Percentiles rank a stretch among this genome's conserved stretches.
These are phyloP conservation scores for Melinaea marsaeus DNA, from an alignment of 2,888 invertebrate species.

Conservation along the genomic window DNA sequence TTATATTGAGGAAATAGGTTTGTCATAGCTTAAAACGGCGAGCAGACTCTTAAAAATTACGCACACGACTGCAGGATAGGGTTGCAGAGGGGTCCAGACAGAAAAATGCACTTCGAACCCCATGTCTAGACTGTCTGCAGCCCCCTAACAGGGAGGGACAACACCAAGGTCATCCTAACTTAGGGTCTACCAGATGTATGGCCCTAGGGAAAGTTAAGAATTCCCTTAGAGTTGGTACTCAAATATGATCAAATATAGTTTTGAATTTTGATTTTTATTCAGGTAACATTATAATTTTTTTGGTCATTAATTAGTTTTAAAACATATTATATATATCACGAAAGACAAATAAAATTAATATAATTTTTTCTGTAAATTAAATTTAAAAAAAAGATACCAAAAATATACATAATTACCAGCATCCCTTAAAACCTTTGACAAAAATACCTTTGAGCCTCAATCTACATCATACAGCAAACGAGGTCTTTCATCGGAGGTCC, in stretches of 20 bases:
- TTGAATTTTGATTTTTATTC: too few relatives aligned
- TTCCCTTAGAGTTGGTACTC: not conserved
- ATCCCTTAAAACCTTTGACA: not conserved
- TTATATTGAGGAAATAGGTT: conserved; percentile 23
- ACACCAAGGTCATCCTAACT: conserved; percentile 42
- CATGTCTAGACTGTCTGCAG: conserved; percentile 71
- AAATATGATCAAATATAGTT: not conserved
- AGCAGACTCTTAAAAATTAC: conserved; percentile 54
- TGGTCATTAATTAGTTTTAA: too few relatives aligned
- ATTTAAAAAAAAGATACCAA: not conserved
- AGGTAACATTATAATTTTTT: too few relatives aligned
- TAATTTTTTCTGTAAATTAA: too few relatives aligned
- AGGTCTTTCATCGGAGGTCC: conserved; percentile 38
- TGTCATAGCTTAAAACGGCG: conserved; percentile 21
- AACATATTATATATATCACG: too few relatives aligned
- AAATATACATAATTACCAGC: not conserved
- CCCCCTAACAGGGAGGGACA: conserved; percentile 43
- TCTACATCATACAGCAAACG: not conserved
- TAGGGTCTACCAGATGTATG: conserved; percentile 11
- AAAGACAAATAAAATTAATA: too few relatives aligned
- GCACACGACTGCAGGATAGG: conserved; percentile 61
- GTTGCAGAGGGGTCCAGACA: conserved; percentile 68
- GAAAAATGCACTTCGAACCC: conserved; percentile 75
- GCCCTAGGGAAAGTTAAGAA: not conserved
- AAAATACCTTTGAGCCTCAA: not conserved